Percentiles rank a stretch among this genome's conserved stretches.
phyloP scores from a whole-genome alignment of 2,113 vertebrate genomes.

The Galbula dea region DNA sequence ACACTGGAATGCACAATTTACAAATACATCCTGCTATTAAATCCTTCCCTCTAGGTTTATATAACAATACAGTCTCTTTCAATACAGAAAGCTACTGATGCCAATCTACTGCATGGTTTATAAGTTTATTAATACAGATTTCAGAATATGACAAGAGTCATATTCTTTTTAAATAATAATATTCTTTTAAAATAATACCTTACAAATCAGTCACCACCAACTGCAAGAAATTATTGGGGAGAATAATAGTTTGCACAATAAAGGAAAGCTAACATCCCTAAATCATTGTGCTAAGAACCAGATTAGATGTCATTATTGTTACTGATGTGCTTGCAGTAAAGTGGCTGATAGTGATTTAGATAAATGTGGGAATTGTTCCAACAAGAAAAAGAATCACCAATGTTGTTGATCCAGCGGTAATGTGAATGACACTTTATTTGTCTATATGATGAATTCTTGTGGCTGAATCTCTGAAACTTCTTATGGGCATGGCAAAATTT shows the following conservation, averaged over 20 bases:
- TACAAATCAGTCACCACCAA: background rate
- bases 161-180: no score
- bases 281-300: background rate
- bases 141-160: background rate
- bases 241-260: background rate
- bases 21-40: background rate
- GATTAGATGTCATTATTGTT: background rate
- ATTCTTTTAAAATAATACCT: slow-evolving; percentile 8
- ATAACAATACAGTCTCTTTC: background rate
- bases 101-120: background rate
- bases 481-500: background rate
- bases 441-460: background rate
- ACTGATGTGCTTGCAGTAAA: background rate
- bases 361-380: background rate
- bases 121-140: background rate
- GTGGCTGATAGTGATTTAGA: background rate
- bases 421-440: background rate
- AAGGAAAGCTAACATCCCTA: background rate
- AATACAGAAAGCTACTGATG: background rate
- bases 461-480: background rate
- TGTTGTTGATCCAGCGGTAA: background rate
- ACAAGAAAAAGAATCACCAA: background rate
- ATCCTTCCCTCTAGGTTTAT: background rate
- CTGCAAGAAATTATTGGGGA: background rate
- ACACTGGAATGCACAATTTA: background rate